Conservation (phyloP, 1,140 invertebrate genomes). For the Monochamus saltuarius region DNA sequence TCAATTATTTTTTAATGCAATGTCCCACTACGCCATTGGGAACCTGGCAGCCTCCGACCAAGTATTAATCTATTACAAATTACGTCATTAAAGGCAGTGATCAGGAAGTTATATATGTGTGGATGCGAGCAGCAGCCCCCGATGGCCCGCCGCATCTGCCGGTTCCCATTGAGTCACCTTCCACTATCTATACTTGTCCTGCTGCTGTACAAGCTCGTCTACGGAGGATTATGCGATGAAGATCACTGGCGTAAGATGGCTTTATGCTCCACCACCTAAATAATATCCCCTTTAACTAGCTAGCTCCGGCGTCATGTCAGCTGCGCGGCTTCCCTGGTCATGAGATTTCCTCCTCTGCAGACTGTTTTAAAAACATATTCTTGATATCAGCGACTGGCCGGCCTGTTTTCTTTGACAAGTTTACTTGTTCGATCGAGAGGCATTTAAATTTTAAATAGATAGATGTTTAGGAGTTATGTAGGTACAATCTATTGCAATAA, state of each 20-base stretch:
- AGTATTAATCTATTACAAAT: conserved; percentile 48
- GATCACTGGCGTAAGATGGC: conserved; percentile 34
- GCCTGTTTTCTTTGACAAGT: no score
- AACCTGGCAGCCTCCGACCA: conserved; percentile 35
- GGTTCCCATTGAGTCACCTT: conserved; percentile 43
- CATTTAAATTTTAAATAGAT: no score
- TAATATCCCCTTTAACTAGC: no score
- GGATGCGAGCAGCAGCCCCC: conserved; percentile 10
- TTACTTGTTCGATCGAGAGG: no score
- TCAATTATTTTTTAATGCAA: no score
- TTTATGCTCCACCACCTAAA: conserved; percentile 36
- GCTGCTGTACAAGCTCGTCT: conserved; percentile 1
- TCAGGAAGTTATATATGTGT: conserved; percentile 43
- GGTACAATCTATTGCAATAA: no score
- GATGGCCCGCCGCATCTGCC: conserved; percentile 30
- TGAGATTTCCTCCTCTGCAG: no score
- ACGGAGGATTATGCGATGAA: conserved; percentile 19
- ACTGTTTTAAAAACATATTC: no score
- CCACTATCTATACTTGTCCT: conserved; percentile 17
- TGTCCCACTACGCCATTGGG: background rate
- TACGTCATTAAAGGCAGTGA: conserved; percentile 45
- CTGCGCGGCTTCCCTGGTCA: no score
- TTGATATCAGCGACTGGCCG: no score
- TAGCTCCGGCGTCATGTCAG: no score
- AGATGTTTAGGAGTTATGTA: no score